Evolutionary conservation across 2,113 vertebrate species (phyloP).

Genomic region (Dendropsophus ebraccatus): DNA sequence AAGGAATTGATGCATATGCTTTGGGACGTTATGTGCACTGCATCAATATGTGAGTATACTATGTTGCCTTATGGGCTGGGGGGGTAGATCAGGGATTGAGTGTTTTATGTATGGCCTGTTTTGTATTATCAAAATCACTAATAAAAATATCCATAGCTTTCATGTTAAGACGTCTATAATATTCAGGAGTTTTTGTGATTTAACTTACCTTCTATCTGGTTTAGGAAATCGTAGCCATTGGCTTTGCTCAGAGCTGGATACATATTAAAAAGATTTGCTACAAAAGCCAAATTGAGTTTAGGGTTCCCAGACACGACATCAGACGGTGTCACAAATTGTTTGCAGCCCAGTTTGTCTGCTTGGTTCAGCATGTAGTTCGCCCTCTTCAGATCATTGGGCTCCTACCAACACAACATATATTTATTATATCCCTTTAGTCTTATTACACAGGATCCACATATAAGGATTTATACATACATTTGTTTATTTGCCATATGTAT

Average conservation of each 20-base stretch:
- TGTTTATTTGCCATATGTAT: background rate
- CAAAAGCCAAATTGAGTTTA: constrained; percentile 95
- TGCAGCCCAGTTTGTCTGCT: constrained; percentile 91
- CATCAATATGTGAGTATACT: no score
- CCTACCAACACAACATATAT: constrained; percentile 72
- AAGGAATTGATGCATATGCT: no score
- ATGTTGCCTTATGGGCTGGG: no score
- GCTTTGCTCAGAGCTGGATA: constrained; percentile 80
- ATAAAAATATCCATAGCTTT: background rate
- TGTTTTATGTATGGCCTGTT: no score
- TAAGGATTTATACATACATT: background rate
- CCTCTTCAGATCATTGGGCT: constrained; percentile 80
- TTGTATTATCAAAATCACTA: no score
- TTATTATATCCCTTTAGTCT: background rate
- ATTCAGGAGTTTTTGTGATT: background rate
- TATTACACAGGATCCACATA: background rate
- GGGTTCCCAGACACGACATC: constrained; percentile 93
- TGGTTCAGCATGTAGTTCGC: constrained; percentile 91
- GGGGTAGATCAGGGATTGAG: no score
- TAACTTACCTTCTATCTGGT: constrained; percentile 83
- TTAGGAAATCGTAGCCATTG: constrained; percentile 70
- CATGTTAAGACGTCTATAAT: background rate
- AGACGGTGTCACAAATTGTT: constrained; percentile 90
- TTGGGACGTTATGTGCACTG: no score
- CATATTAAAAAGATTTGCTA: constrained; percentile 95